Percentiles rank a stretch among this genome's conserved stretches.
These are phyloP conservation scores for Galerucella calmariensis DNA, from an alignment of 2,888 invertebrate genomes.

Conservation along the genomic window DNA sequence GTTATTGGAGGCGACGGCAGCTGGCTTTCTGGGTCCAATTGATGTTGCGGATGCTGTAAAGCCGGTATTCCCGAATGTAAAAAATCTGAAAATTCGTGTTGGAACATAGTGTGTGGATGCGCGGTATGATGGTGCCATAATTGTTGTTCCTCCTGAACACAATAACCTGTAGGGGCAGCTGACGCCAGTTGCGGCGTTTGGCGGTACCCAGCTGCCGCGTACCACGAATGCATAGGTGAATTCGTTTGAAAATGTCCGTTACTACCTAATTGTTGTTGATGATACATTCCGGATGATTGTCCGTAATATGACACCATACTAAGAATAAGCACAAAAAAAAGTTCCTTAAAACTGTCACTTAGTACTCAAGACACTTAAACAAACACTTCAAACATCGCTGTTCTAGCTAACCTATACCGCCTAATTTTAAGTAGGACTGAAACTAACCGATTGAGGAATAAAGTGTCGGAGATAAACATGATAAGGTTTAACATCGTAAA, in stretches of 20 bases:
- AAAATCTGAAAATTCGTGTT: constrained; percentile 65
- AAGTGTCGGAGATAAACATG: constrained; percentile 43
- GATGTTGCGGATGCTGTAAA: constrained; percentile 66
- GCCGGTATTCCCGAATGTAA: constrained; percentile 63
- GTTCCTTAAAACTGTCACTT: neutral
- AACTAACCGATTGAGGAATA: constrained; percentile 33
- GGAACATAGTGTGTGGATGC: constrained; percentile 60
- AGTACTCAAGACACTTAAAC: neutral
- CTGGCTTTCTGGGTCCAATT: constrained; percentile 50
- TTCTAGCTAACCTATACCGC: constrained; percentile 12
- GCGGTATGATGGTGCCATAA: constrained; percentile 62
- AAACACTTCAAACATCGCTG: constrained; percentile 17
- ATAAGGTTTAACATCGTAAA: constrained; percentile 43
- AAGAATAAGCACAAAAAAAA: constrained; percentile 10
- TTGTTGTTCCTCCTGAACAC: constrained; percentile 64
- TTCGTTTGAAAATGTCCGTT: constrained; percentile 67
- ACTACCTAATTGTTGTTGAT: constrained; percentile 66
- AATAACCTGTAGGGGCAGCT: constrained; percentile 49
- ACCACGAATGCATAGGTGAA: constrained; percentile 63
- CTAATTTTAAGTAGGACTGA: constrained; percentile 43
- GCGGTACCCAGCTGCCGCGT: constrained; percentile 65
- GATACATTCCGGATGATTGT: constrained; percentile 69
- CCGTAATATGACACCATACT: constrained; percentile 81
- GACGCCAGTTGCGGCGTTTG: constrained; percentile 56
- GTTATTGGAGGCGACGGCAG: constrained; percentile 70